Conservation (phyloP, 2,797 vertebrate genomes). For the Paedocypris micromegethes region DNA sequence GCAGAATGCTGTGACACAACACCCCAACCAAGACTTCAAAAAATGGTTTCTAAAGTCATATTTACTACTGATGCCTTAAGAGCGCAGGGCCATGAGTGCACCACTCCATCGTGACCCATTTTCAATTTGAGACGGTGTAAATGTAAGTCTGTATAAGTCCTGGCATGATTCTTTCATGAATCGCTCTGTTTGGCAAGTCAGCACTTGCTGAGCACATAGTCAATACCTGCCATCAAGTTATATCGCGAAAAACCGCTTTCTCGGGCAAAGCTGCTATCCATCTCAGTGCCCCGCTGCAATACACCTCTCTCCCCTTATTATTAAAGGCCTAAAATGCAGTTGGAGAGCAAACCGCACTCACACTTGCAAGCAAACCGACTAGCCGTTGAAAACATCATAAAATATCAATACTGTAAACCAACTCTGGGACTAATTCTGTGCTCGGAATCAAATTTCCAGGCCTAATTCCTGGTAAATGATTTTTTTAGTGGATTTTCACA, state of each 20-base stretch:
- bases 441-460: conserved; percentile 23
- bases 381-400: conserved; percentile 44
- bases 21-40: not conserved
- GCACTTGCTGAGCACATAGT: conserved; percentile 66
- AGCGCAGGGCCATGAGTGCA: not conserved
- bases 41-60: not conserved
- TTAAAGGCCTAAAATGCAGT: conserved; percentile 62
- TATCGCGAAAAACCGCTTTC: conserved; percentile 59
- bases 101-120: conserved; percentile 16
- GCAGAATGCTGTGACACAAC: not conserved
- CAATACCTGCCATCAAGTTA: conserved; percentile 71
- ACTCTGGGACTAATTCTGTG: not conserved
- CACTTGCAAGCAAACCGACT: conserved; percentile 55
- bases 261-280: conserved; percentile 57
- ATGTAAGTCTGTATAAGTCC: conserved; percentile 47
- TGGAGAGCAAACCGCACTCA: conserved; percentile 58
- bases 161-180: conserved; percentile 67
- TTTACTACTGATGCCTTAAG: conserved; percentile 3
- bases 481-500: conserved; percentile 29
- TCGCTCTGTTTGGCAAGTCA: conserved; percentile 58
- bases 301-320: conserved; percentile 52
- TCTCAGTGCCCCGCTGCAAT: conserved; percentile 59
- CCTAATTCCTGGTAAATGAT: conserved; percentile 17
- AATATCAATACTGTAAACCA: conserved; percentile 55
- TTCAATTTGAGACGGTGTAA: conserved; percentile 24